Evolutionary conservation across 1,140 invertebrate genomes (phyloP).

Genomic region (Drosophila elegans): DNA sequence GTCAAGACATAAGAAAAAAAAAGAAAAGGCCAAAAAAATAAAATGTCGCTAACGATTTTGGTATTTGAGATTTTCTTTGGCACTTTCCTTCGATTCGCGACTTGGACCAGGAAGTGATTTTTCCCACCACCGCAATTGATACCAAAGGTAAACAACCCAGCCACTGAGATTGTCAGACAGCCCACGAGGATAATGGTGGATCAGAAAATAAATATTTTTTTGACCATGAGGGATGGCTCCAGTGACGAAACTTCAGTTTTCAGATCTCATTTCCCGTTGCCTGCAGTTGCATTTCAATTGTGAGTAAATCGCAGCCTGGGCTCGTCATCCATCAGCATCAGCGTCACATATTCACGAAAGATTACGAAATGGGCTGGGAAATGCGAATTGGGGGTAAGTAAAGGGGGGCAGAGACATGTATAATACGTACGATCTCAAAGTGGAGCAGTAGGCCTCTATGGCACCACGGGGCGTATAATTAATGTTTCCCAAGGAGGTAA

Average conservation of each 20-base stretch:
- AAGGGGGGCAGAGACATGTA: neutral
- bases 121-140: conserved; percentile 29
- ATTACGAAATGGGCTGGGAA: conserved; percentile 74
- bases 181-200: conserved; percentile 21
- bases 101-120: conserved; percentile 71
- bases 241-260: conserved; percentile 24
- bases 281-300: conserved; percentile 44
- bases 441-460: conserved; percentile 51
- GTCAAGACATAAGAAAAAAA: conserved; percentile 19
- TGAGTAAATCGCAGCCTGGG: conserved; percentile 11
- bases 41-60: conserved; percentile 80
- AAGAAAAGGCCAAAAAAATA: conserved; percentile 50
- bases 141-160: conserved; percentile 24
- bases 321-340: conserved; percentile 22
- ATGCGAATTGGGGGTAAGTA: conserved; percentile 10
- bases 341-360: conserved; percentile 30
- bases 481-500: conserved; percentile 67
- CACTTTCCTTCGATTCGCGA: conserved; percentile 64
- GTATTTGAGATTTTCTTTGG: conserved; percentile 68
- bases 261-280: conserved; percentile 40
- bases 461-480: conserved; percentile 54
- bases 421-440: conserved; percentile 36
- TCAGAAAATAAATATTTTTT: conserved; percentile 4
- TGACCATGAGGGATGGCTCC: conserved; percentile 21
- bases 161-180: conserved; percentile 16